Evolutionary conservation across 1,140 invertebrate genomes (phyloP).

Genomic region (Rhagoletis zephyria): DNA sequence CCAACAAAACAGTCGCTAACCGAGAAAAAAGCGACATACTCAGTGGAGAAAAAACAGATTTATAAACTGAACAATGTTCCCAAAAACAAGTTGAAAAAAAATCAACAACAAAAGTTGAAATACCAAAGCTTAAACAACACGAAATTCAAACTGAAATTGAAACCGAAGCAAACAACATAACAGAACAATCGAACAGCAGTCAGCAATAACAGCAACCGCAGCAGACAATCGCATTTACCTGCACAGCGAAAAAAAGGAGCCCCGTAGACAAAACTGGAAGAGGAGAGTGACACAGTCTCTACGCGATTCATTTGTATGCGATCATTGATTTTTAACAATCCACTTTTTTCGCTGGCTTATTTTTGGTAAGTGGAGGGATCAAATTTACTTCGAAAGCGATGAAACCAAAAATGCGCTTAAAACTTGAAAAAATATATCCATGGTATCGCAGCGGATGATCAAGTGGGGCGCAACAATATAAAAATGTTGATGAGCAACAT

Average conservation of each 20-base stretch:
- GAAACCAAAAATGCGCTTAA: not conserved
- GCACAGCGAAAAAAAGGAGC: not conserved
- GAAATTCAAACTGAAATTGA: conserved; percentile 49
- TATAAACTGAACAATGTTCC: not conserved
- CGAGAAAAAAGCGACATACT: not conserved
- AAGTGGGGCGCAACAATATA: conserved; percentile 1
- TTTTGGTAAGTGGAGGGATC: conserved; percentile 13
- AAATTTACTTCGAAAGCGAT: conserved; percentile 42
- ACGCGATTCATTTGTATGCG: conserved; percentile 55
- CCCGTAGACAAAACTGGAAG: not conserved
- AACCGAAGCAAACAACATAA: conserved; percentile 4
- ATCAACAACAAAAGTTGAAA: conserved; percentile 18
- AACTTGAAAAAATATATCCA: not conserved
- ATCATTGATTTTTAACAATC: conserved; percentile 53
- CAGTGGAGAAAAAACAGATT: not conserved
- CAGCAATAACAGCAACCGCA: conserved; percentile 34
- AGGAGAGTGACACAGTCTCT: not conserved
- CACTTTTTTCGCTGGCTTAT: not conserved
- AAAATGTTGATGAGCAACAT: conserved; percentile 36
- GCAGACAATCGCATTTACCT: conserved; percentile 38
- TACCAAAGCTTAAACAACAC: not conserved
- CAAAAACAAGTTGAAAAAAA: not conserved
- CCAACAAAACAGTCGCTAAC: not conserved
- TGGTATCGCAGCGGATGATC: not conserved
- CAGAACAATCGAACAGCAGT: conserved; percentile 14